Percentiles rank a stretch among this genome's conserved stretches.
Evolutionary conservation across 2,113 vertebrate species (phyloP).

Genomic region (Fukomys damarensis): DNA sequence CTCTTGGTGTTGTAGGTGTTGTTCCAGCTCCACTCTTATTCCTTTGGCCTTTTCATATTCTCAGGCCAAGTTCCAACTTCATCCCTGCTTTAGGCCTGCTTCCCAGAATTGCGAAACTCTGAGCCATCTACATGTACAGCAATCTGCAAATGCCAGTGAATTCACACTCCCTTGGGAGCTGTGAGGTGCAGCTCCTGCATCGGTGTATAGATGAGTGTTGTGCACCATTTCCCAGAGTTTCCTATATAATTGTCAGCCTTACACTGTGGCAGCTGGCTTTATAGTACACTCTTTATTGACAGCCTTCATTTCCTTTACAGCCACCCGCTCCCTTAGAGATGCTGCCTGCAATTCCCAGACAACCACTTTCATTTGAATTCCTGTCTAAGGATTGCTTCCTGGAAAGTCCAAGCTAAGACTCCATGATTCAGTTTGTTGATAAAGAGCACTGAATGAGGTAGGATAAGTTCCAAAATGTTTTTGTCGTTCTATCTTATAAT

Average conservation of each 20-base stretch:
- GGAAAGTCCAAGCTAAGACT: slow-evolving; percentile 13
- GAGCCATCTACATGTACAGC: not conserved
- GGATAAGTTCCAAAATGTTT: not conserved
- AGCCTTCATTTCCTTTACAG: slow-evolving; percentile 28
- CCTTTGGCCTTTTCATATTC: not conserved
- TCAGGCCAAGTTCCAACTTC: not conserved
- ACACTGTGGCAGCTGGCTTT: not conserved
- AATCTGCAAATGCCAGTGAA: slow-evolving; percentile 17
- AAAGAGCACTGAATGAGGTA: not conserved
- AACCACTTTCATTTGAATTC: slow-evolving; percentile 18
- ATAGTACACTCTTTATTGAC: not conserved
- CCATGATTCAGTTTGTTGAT: not conserved
- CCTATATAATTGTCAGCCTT: not conserved
- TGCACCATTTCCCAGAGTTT: slow-evolving; percentile 22
- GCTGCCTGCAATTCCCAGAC: not conserved
- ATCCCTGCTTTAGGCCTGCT: not conserved
- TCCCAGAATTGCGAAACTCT: not conserved
- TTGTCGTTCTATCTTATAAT: slow-evolving; percentile 26
- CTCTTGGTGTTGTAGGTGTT: not conserved
- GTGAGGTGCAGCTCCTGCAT: not conserved
- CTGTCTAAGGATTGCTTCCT: not conserved
- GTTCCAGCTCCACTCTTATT: not conserved
- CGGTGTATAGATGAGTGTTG: not conserved
- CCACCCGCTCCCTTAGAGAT: not conserved
- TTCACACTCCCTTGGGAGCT: not conserved